Evolutionary conservation across 2,113 vertebrate species (phyloP).

Genomic region (Dascyllus trimaculatus): DNA sequence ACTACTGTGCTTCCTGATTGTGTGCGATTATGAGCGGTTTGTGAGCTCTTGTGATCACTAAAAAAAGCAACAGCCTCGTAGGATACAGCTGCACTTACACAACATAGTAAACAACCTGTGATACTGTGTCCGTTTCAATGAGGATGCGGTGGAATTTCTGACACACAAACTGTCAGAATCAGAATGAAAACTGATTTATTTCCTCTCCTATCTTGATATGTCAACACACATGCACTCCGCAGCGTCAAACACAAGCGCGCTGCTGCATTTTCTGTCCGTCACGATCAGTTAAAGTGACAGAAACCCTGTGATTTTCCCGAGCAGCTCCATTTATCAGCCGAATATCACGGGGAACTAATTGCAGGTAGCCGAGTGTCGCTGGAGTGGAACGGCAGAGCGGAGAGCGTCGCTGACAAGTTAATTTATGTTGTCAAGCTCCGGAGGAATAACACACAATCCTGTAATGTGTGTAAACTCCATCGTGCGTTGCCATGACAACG

Average conservation of each 20-base stretch:
- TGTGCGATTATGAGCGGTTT: too few relatives aligned
- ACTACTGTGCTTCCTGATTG: too few relatives aligned
- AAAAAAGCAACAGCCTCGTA: too few relatives aligned
- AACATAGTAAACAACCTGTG: too few relatives aligned
- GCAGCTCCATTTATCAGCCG: background rate
- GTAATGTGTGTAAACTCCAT: background rate
- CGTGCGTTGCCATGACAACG: background rate
- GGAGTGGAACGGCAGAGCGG: background rate
- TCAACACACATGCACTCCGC: too few relatives aligned
- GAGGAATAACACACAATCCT: background rate
- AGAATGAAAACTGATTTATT: background rate
- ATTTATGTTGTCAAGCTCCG: slow-evolving; percentile 23
- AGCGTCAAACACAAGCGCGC: too few relatives aligned
- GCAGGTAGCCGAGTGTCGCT: background rate
- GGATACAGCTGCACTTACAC: too few relatives aligned
- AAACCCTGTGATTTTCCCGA: slow-evolving; percentile 9
- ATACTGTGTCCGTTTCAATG: too few relatives aligned
- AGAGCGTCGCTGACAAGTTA: slow-evolving; percentile 17
- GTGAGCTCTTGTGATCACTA: too few relatives aligned
- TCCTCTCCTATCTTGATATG: too few relatives aligned
- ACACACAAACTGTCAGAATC: background rate
- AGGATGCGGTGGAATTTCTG: too few relatives aligned
- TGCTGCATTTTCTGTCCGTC: background rate
- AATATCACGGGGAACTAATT: background rate
- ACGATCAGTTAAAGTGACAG: background rate